Evolutionary conservation across 2,797 vertebrate species (phyloP).

Genomic region (Pantherophis alleghaniensis): DNA sequence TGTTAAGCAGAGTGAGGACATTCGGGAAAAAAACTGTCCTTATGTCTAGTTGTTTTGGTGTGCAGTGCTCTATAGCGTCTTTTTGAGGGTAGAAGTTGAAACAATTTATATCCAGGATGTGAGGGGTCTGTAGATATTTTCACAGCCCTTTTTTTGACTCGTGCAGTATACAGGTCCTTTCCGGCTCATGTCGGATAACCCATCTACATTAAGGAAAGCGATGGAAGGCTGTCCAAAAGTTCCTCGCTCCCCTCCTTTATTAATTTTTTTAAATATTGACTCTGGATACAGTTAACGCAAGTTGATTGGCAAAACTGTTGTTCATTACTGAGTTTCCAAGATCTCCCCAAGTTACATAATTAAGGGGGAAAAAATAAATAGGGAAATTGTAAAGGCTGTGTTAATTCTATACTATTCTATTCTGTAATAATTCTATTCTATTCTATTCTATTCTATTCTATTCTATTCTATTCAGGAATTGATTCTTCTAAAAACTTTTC

Average conservation of each 20-base stretch:
- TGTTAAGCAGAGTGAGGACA: too few species aligned
- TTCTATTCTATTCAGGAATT: neutral
- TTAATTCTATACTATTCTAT: neutral
- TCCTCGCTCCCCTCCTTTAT: neutral
- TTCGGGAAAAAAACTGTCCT: too few species aligned
- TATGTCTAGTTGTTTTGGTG: too few species aligned
- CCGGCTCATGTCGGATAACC: neutral
- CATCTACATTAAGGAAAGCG: neutral
- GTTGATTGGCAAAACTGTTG: neutral
- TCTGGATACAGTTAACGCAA: neutral
- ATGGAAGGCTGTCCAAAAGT: neutral
- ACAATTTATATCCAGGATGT: too few species aligned
- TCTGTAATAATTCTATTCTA: too few species aligned
- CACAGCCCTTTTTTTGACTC: too few species aligned
- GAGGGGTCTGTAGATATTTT: too few species aligned
- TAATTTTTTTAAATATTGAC: neutral
- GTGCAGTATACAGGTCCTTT: neutral
- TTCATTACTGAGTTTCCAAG: neutral
- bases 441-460: too few species aligned
- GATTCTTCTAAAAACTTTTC: neutral
- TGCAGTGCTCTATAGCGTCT: too few species aligned
- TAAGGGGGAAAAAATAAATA: neutral
- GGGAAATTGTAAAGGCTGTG: neutral
- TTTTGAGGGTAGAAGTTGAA: too few species aligned
- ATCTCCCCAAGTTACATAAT: neutral